These are phyloP conservation scores for Malacoctenus gilli DNA, from an alignment of 2,797 vertebrate genomes.

Conservation along the genomic window DNA sequence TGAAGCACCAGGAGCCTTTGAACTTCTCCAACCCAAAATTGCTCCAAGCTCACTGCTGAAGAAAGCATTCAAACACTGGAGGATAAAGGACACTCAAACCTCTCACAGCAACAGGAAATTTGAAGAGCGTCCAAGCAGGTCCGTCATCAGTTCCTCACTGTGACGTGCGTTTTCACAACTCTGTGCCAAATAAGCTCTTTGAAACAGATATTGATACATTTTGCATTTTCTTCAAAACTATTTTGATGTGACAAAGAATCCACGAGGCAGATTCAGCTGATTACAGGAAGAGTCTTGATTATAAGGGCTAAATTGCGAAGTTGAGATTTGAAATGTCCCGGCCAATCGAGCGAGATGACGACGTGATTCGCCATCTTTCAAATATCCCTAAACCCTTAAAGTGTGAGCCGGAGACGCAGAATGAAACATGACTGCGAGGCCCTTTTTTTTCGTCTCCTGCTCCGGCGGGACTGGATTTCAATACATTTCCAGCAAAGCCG, in stretches of 20 bases:
- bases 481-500: constrained; percentile 5
- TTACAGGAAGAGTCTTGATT: constrained; percentile 2
- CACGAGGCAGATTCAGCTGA: neutral
- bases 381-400: neutral
- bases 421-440: neutral
- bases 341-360: neutral
- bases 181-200: too few species aligned
- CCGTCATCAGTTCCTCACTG: neutral
- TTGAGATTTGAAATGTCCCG: too few species aligned
- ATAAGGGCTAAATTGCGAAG: neutral
- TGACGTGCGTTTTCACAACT: neutral
- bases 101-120: too few species aligned
- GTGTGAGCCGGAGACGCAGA: neutral
- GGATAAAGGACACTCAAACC: neutral
- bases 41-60: too few species aligned
- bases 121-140: neutral
- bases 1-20: too few species aligned
- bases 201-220: neutral
- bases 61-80: too few species aligned
- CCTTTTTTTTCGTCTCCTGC: constrained; percentile 1
- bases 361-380: neutral
- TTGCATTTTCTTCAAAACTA: neutral
- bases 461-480: neutral
- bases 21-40: too few species aligned
- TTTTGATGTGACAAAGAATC: too few species aligned